These are phyloP conservation scores for Xanthorhoe designata DNA, from an alignment of 2,888 invertebrate genomes.

Conservation along the genomic window DNA sequence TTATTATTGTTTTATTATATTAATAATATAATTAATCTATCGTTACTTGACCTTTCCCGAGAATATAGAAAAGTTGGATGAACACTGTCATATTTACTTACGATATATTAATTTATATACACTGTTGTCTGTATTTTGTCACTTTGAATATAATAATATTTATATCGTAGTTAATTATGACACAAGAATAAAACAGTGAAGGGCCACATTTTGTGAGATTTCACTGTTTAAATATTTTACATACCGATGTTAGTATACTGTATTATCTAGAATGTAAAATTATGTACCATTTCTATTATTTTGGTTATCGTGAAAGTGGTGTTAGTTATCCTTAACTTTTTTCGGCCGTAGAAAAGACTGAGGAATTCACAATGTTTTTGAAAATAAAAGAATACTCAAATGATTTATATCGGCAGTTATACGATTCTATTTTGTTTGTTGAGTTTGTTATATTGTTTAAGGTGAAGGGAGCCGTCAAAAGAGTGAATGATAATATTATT, in stretches of 20 bases:
- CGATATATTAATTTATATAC: slow-evolving; percentile 56
- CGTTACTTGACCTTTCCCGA: slow-evolving; percentile 64
- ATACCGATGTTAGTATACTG: slow-evolving; percentile 82
- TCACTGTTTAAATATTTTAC: slow-evolving; percentile 79
- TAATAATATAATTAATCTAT: slow-evolving; percentile 58
- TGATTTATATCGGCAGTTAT: slow-evolving; percentile 66
- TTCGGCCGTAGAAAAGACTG: slow-evolving; percentile 83
- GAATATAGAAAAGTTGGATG: slow-evolving; percentile 54
- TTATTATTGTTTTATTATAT: slow-evolving; percentile 69
- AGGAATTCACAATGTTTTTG: slow-evolving; percentile 72
- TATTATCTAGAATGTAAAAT: slow-evolving; percentile 67
- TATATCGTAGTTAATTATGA: slow-evolving; percentile 59
- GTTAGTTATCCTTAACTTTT: slow-evolving; percentile 63
- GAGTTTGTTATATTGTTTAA: slow-evolving; percentile 54
- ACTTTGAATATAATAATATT: slow-evolving; percentile 37
- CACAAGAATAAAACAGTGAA: slow-evolving; percentile 55
- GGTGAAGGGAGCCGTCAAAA: slow-evolving; percentile 15
- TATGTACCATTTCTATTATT: slow-evolving; percentile 70
- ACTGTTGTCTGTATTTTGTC: slow-evolving; percentile 29
- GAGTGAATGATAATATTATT: background rate
- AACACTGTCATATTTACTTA: slow-evolving; percentile 56
- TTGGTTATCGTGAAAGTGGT: slow-evolving; percentile 50
- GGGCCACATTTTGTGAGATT: slow-evolving; percentile 64
- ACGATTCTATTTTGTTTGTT: slow-evolving; percentile 58
- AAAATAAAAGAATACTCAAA: slow-evolving; percentile 76